These are phyloP conservation scores for Rhabdornis inornatus DNA, from an alignment of 2,113 vertebrate species.

Conservation along the genomic window DNA sequence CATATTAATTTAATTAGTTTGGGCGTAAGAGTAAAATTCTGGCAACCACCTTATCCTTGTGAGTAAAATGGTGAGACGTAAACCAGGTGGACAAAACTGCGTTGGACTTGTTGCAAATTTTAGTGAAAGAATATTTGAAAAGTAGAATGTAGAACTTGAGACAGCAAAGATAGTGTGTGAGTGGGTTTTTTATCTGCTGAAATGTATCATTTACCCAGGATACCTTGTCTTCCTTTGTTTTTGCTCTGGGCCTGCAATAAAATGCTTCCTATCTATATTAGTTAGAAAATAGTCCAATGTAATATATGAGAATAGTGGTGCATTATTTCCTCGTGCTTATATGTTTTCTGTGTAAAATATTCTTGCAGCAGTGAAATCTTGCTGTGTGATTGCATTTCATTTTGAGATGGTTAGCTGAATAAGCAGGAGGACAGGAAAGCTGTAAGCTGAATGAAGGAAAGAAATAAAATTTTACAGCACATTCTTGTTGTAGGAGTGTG, in stretches of 20 bases:
- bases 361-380: neutral
- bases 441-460: conserved; percentile 43
- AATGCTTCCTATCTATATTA: conserved; percentile 57
- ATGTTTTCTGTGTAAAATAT: conserved; percentile 38
- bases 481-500: conserved; percentile 31
- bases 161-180: neutral
- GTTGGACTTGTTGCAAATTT: neutral
- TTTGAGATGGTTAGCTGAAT: conserved; percentile 41
- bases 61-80: neutral
- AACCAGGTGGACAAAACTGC: neutral
- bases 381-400: conserved; percentile 8
- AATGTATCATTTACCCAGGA: neutral
- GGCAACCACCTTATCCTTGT: neutral
- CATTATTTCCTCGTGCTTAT: conserved; percentile 34
- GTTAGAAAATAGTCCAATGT: neutral
- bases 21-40: neutral
- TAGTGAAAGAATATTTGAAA: neutral
- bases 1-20: neutral
- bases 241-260: conserved; percentile 47
- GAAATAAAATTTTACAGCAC: conserved; percentile 51
- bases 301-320: neutral
- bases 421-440: conserved; percentile 49
- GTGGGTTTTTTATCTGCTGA: neutral
- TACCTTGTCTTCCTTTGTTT: conserved; percentile 56
- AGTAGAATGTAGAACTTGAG: neutral